These are phyloP conservation scores for Syngnathus scovelli DNA, from an alignment of 2,113 vertebrate species.

Conservation along the genomic window DNA sequence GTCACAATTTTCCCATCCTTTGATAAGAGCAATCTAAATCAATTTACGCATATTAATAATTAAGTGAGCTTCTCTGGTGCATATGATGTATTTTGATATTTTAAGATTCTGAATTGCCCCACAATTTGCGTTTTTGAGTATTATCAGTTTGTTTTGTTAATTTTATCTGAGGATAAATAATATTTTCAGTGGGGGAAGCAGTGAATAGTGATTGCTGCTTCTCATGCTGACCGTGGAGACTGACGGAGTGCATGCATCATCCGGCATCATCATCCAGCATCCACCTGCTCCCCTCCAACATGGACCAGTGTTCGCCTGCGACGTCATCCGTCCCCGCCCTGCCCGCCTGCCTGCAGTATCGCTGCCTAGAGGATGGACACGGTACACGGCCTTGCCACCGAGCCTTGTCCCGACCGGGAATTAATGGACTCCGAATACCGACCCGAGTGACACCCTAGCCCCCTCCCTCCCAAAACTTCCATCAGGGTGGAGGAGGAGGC, in stretches of 20 bases:
- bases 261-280: conserved; percentile 39
- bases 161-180: neutral
- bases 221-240: neutral
- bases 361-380: conserved; percentile 53
- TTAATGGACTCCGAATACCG: conserved; percentile 11
- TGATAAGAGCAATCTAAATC: too few species aligned
- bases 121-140: too few species aligned
- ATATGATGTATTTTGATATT: neutral
- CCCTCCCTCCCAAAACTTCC: neutral
- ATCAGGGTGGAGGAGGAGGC: neutral
- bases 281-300: conserved; percentile 63
- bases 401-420: conserved; percentile 24
- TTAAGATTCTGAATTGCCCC: neutral
- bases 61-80: too few species aligned
- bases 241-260: conserved; percentile 19
- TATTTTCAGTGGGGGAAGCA: neutral
- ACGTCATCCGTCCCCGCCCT: conserved; percentile 74
- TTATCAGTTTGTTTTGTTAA: too few species aligned
- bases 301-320: conserved; percentile 58
- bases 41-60: too few species aligned
- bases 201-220: neutral
- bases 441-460: conserved; percentile 1
- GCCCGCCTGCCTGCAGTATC: conserved; percentile 68
- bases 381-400: conserved; percentile 54
- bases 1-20: too few species aligned